Conservation (phyloP, 2,888 invertebrate species). For the Cremastinae sp. region DNA sequence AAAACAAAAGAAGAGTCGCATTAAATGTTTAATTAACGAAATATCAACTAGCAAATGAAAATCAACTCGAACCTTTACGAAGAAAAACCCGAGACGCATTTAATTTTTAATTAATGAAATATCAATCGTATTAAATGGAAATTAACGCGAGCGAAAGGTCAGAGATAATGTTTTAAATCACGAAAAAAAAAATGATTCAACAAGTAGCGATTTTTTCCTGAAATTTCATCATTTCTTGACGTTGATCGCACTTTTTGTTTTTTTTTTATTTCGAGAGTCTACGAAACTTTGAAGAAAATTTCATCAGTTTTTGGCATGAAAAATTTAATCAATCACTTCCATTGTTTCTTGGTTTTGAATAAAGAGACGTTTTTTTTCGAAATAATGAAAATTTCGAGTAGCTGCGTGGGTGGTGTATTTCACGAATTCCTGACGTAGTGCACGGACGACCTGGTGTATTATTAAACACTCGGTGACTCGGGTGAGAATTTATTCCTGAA, state of each 20-base stretch:
- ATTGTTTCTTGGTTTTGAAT: too few species aligned
- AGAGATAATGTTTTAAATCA: too few species aligned
- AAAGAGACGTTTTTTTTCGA: background rate
- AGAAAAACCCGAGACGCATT: background rate
- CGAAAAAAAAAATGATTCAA: conserved; percentile 8
- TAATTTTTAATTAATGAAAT: conserved; percentile 20
- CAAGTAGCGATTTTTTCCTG: background rate
- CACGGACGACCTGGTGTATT: conserved; percentile 25
- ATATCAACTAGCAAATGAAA: too few species aligned
- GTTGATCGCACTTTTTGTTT: background rate
- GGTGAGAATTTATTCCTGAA: conserved; percentile 41
- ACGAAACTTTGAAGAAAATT: too few species aligned
- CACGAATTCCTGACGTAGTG: background rate
- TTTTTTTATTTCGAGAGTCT: background rate
- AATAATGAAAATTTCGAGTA: background rate
- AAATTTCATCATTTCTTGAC: conserved; percentile 17
- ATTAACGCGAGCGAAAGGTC: too few species aligned
- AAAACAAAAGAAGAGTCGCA: too few species aligned
- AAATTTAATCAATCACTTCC: background rate
- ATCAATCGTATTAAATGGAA: background rate
- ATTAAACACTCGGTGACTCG: conserved; percentile 37
- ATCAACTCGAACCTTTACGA: too few species aligned
- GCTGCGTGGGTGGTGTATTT: conserved; percentile 21
- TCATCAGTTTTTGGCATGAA: background rate
- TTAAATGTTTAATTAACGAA: too few species aligned